phyloP scores from a whole-genome alignment of 53 echinoderm and acorn worm genomes.

The Holothuria leucospilota region DNA sequence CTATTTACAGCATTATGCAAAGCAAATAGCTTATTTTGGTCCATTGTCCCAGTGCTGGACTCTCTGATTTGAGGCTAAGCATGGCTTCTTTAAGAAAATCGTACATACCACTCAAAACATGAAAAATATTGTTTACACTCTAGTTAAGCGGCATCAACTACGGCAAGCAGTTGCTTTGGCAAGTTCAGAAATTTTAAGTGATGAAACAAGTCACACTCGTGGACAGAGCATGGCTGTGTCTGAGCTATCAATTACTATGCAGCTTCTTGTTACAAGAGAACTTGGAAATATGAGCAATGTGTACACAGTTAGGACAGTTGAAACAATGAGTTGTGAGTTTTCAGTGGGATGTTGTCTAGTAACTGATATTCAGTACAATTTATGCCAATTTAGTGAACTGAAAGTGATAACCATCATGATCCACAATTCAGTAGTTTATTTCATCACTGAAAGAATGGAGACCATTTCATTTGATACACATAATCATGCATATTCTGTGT shows the following conservation, averaged over 20 bases:
- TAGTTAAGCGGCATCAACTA: slow-evolving; percentile 38
- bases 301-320: slow-evolving; percentile 15
- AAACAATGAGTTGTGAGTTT: slow-evolving; percentile 2
- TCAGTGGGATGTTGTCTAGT: slow-evolving; percentile 34
- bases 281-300: background rate
- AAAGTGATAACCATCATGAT: slow-evolving; percentile 32
- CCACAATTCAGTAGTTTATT: slow-evolving; percentile 18
- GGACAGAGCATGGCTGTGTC: background rate
- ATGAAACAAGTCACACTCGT: slow-evolving; percentile 14
- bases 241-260: too few species aligned
- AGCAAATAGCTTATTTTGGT: slow-evolving; percentile 36
- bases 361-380: slow-evolving; percentile 16
- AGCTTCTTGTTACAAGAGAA: too few species aligned
- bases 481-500: slow-evolving; percentile 25
- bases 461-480: slow-evolving; percentile 21
- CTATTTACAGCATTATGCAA: slow-evolving; percentile 45
- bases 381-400: slow-evolving; percentile 33
- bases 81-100: slow-evolving; percentile 39
- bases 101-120: slow-evolving; percentile 40
- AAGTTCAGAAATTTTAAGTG: slow-evolving; percentile 30
- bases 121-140: slow-evolving; percentile 43
- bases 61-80: slow-evolving; percentile 47
- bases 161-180: slow-evolving; percentile 23
- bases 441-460: background rate
- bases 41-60: slow-evolving; percentile 57